Evolutionary conservation across 2,797 vertebrate species (phyloP), one percentile per base, ranked within the genome.

Genomic region (Sandelia bainsii): DNA sequence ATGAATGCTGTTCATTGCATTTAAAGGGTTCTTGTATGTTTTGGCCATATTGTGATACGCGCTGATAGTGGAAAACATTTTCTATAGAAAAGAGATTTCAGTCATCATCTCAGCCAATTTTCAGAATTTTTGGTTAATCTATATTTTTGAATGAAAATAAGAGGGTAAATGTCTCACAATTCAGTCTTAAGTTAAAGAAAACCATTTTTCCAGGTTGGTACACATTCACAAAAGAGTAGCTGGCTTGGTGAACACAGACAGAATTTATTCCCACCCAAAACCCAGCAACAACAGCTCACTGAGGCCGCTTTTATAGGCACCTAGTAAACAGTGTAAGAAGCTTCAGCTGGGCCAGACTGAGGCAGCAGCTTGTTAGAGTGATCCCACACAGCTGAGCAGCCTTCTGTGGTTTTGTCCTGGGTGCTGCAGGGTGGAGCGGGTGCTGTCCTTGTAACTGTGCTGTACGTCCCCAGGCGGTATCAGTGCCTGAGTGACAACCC

Each of bases 321-420:
- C 82, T 67, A 40, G 81, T 80, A 84, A 82, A 76, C 83, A 75
- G 65, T 77, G 84, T 62, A 53, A 71, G 81, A 74, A 80, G 85
- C 85, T 86, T 83, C 82, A 83, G 83, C 84, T 82, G 76, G 74
- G 82, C 83, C 79, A 80, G 80, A 76, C 82, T 80, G 84, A 85
- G 88, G 86, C 52, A 88, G 91, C 90, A 92, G 92, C 91, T 91
- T 92, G 91, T 91, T 80, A 75, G 88, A 87, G 81, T 60, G 72
- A 89, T 88, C 75, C 79, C 89, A 75, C 89, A 82, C 91, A 92
- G 90, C 90, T 91, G 91, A 93, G 90, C 90, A 91, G 75, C 90
- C 86, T 87, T 91, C 91, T 90, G 91, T 85, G 85, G 80, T 83
- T 79, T 61, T 52, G 46, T 89, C 89, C 89, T 66, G 86, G 73